These are phyloP conservation scores for Sciurus vulgaris DNA, from an alignment of 2,797 vertebrate species.

Conservation along the genomic window DNA sequence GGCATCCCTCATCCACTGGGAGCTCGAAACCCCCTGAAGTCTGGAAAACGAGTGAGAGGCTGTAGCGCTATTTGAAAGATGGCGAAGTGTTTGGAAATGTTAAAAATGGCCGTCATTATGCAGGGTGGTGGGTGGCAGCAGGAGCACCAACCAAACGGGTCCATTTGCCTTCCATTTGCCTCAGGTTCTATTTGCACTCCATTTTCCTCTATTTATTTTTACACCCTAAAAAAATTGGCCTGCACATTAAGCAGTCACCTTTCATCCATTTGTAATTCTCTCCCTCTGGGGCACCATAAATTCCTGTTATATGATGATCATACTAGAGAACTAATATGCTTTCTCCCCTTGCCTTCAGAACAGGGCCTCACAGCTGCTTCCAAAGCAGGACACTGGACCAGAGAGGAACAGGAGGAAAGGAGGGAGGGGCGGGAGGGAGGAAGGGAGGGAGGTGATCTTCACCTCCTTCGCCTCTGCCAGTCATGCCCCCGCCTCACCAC, in stretches of 20 bases:
- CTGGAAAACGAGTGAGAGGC: not conserved
- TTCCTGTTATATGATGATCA: slow-evolving; percentile 65
- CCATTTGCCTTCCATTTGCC: slow-evolving; percentile 22
- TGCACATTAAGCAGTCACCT: slow-evolving; percentile 73
- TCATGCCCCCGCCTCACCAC: not conserved
- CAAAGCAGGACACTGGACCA: not conserved
- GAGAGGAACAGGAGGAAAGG: fast-evolving
- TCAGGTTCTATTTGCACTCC: slow-evolving; percentile 5
- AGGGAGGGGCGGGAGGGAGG: no score
- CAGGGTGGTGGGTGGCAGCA: not conserved
- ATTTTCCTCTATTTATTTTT: slow-evolving; percentile 64
- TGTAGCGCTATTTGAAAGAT: not conserved
- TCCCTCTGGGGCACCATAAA: slow-evolving; percentile 61
- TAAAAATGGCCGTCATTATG: not conserved
- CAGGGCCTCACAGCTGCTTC: not conserved
- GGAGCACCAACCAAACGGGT: fast-evolving
- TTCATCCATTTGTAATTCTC: slow-evolving; percentile 73
- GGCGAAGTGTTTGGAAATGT: not conserved
- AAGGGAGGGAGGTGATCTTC: fast-evolving
- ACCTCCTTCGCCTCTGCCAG: not conserved
- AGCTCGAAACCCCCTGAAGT: not conserved
- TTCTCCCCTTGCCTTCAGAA: slow-evolving; percentile 41
- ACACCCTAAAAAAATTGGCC: not conserved
- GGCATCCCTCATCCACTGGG: not conserved
- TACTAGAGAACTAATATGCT: slow-evolving; percentile 36